These are phyloP conservation scores for Rhodinocichla rosea DNA, from an alignment of 2,113 vertebrate genomes.

Conservation along the genomic window DNA sequence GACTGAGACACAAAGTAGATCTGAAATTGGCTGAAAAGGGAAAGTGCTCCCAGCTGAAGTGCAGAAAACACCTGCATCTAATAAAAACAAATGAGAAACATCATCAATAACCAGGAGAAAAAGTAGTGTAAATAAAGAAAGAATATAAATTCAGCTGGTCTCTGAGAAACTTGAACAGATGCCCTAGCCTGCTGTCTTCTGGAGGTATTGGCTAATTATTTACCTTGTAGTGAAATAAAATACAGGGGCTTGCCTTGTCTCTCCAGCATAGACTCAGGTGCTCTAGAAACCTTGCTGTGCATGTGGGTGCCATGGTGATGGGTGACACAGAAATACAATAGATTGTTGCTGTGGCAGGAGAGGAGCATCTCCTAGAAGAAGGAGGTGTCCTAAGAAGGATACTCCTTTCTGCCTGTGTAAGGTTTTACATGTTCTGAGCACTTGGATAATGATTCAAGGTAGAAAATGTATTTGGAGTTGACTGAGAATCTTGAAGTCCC, in stretches of 20 bases:
- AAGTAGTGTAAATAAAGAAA: constrained; percentile 40
- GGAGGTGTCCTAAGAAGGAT: not conserved
- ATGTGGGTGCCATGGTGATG: not conserved
- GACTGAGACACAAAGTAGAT: constrained; percentile 46
- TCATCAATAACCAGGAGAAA: constrained; percentile 54
- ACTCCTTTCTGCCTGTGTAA: not conserved
- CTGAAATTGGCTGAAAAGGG: constrained; percentile 56
- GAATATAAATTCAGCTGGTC: constrained; percentile 47
- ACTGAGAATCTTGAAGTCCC: not conserved
- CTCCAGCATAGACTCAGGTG: not conserved
- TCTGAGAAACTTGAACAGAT: constrained; percentile 29
- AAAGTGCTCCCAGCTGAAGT: constrained; percentile 65
- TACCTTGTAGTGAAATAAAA: constrained; percentile 24
- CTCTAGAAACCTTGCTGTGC: not conserved
- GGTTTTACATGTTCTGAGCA: not conserved
- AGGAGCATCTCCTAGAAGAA: not conserved
- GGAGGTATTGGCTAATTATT: constrained; percentile 24
- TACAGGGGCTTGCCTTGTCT: not conserved
- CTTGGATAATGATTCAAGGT: not conserved
- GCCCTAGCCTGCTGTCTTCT: not conserved
- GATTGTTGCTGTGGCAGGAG: not conserved
- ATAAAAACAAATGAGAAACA: constrained; percentile 67
- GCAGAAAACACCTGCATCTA: constrained; percentile 66
- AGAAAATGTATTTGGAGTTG: not conserved
- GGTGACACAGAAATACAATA: not conserved